Base-by-base conservation (phyloP, 2,888 invertebrate species). In the Zaprionus bogoriensis region DNA sequence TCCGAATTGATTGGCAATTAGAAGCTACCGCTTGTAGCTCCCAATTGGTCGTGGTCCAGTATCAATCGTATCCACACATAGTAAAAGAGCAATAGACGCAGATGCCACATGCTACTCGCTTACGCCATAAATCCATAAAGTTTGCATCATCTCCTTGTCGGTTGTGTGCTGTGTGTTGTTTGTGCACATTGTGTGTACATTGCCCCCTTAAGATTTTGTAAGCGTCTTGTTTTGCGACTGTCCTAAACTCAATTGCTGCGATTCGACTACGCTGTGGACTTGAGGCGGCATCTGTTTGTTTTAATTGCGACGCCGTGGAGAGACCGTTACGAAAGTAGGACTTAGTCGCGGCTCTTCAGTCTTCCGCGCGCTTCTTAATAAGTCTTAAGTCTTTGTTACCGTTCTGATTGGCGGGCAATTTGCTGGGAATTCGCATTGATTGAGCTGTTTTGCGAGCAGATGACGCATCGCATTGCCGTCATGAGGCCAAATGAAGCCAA, bases 371-470 rank as follows among this genome's bases (percentile, higher is more conserved):
- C n/a, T n/a, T n/a, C n/a, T n/a, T n/a, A n/a, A n/a, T n/a, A 27
- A 41, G 44, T 30, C 46, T 42, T 45, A 69, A 47, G 51, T 44
- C 45, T 36, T 52, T 52, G 71, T 70, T 74, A 71, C 71, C 71
- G 71, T 71, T 71, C 51, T 52, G 75, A 74, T 74, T 68, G 69
- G 52, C 45, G 19, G 28, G 19, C 55, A 67, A 60, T 55, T 64
- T 20, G 50, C 10, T 28, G 19, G 2, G 30, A 54, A 60, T 50
- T 74, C 71, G 59, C 64, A 53, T 45, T 55, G 41, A 72, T 70
- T 70, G 55, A 70, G 42, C 32, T 54, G 58, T 63, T 41, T 41
- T 52, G 23, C n/a, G 9, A 36, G 32, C 41, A 41, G 17, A 36
- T 62, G 57, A 53, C 62, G 25, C 39, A 42, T 25, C 44, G 32